These are phyloP conservation scores for Streblospio benedicti DNA, from an alignment of 1,140 invertebrate species.

Conservation along the genomic window DNA sequence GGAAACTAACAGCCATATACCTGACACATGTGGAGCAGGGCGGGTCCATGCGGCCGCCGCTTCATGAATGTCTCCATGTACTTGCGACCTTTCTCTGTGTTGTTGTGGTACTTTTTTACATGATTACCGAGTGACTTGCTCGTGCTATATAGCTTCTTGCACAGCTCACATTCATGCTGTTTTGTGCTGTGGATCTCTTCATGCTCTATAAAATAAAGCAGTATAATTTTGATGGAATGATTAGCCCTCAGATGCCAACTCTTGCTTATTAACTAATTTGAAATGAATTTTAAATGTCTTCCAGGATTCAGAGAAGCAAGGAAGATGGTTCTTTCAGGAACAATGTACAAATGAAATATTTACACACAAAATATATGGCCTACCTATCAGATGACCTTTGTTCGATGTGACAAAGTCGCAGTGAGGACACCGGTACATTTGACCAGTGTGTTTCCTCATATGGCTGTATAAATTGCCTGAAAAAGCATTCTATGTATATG, in stretches of 20 bases:
- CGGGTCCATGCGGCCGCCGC: conserved; percentile 16
- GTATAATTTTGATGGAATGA: too few relatives aligned
- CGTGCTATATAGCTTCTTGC: conserved; percentile 45
- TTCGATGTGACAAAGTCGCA: conserved; percentile 45
- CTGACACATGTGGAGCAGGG: conserved; percentile 45
- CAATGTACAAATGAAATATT: too few relatives aligned
- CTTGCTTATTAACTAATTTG: too few relatives aligned
- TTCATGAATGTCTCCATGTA: conserved; percentile 27
- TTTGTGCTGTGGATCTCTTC: conserved; percentile 35
- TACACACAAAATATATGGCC: too few relatives aligned
- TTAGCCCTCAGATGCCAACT: too few relatives aligned
- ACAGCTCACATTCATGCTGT: conserved; percentile 39
- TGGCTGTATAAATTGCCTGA: conserved; percentile 47
- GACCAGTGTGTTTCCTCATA: conserved; percentile 48
- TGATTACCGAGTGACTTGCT: conserved; percentile 45
- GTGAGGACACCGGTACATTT: conserved; percentile 39
- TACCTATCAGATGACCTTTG: conserved; percentile 44
- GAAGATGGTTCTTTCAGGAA: too few relatives aligned
- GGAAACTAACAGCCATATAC: too few relatives aligned
- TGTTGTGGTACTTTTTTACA: conserved; percentile 42
- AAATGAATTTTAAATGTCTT: too few relatives aligned
- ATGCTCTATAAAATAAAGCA: too few relatives aligned
- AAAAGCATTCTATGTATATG: neutral
- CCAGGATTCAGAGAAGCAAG: too few relatives aligned
- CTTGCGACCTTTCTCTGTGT: conserved; percentile 29